phyloP scores from a whole-genome alignment of 2,113 vertebrate genomes.

The Ammodytes marinus region DNA sequence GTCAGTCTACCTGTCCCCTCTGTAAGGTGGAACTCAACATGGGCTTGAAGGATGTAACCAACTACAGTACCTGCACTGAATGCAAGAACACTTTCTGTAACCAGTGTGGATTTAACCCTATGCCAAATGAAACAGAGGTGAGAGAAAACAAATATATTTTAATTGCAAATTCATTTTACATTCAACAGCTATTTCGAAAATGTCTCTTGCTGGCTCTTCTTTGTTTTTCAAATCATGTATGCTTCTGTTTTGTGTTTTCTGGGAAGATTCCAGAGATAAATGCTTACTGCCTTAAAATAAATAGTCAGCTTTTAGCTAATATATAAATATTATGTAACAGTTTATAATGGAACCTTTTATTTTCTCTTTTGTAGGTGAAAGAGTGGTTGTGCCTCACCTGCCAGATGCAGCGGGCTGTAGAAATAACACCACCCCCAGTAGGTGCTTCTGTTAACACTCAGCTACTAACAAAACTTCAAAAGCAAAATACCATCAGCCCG shows the following conservation, averaged over 20 bases:
- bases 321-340: neutral
- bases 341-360: neutral
- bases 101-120: conserved; percentile 95
- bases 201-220: neutral
- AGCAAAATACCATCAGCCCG: conserved; percentile 45
- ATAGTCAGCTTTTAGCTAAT: neutral
- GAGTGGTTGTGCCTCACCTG: conserved; percentile 98
- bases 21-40: conserved; percentile 91
- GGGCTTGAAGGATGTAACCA: conserved; percentile 87
- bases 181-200: neutral
- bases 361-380: conserved; percentile 65
- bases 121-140: conserved; percentile 87
- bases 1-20: conserved; percentile 86
- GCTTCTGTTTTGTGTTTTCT: neutral
- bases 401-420: conserved; percentile 92
- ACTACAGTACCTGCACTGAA: conserved; percentile 91
- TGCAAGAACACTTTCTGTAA: conserved; percentile 94
- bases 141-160: neutral
- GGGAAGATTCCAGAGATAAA: neutral
- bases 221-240: neutral
- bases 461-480: conserved; percentile 66
- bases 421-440: conserved; percentile 80
- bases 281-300: neutral
- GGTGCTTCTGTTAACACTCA: conserved; percentile 70
- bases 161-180: conserved; percentile 48